Evolutionary conservation across 2,888 invertebrate species (phyloP).

Genomic region (Junonia oenone): DNA sequence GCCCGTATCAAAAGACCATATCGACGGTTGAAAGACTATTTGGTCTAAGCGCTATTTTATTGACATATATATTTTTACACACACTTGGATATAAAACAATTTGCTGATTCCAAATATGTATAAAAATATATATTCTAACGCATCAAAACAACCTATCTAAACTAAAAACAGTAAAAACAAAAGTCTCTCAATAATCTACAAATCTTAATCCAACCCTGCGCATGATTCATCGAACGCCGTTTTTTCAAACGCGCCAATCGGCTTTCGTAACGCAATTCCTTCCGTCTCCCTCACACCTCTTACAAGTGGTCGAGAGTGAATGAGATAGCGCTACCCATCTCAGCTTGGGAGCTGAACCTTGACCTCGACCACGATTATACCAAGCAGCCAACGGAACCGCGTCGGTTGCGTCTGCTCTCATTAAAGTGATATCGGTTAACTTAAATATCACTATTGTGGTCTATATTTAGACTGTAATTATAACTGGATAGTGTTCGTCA

Average conservation of each 20-base stretch:
- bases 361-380: conserved; percentile 44
- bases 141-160: no score
- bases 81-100: no score
- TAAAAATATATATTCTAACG: no score
- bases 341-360: conserved; percentile 55
- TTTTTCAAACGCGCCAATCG: conserved; percentile 29
- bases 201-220: not conserved
- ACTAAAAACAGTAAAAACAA: no score
- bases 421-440: conserved; percentile 1
- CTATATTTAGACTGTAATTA: not conserved
- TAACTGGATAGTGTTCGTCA: no score
- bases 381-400: conserved; percentile 38
- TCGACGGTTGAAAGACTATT: no score
- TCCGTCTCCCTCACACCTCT: conserved; percentile 20
- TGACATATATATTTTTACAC: no score
- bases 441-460: not conserved
- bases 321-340: conserved; percentile 19
- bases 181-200: not conserved
- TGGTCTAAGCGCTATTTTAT: no score
- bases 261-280: conserved; percentile 2
- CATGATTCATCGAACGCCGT: conserved; percentile 33
- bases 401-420: conserved; percentile 10
- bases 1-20: no score
- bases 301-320: conserved; percentile 19
- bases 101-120: no score